Evolutionary conservation across 30 jellyfish, hydroid and myxozoan species (phyloP), one percentile per base, ranked within the genome.

Genomic region (Mastigias papua): DNA sequence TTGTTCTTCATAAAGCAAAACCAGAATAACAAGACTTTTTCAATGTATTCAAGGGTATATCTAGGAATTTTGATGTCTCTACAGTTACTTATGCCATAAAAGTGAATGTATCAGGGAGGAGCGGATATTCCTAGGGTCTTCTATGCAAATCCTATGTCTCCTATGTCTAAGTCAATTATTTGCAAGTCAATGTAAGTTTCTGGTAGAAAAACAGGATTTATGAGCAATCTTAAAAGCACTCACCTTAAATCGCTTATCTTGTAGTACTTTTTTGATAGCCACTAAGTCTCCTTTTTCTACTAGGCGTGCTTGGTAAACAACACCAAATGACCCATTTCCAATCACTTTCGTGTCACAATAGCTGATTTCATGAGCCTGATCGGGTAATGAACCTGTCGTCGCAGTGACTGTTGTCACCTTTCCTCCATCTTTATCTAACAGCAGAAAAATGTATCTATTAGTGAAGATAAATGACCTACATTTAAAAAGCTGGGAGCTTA

Each of bases 301-400:
- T 35, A 96, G 90, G 29, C 92, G 78, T 62, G 98, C 98, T 84
- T 89, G 98, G 69, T 96, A 96, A n/a, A 96, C 99, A 71, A 96
- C 99, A 28, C 99, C 99, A 92, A 96, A 96, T 21, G 99, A 88
- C 1, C 99, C 99, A 91, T 94, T 94, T 19, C 98, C 98, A 89
- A 94, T 94, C 29, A 94, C 98, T 58, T 94, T 94, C 32, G 97
- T 86, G 63, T 94, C 97, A 46, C 96, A 83, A 74, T 94, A 94
- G 73, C 98, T 94, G 72, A 94, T 91, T 60, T 94, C 98, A 82
- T 89, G 97, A 1, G 97, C 97, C 50, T 89, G 90, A 78, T 94
- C 98, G 1, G 98, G 98, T 2, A 67, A 75, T 21, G 98, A 66
- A 20, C 97, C 98, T 30, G 98, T 89, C 58, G 98, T 94, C 20